A percentile compares a stretch with the other conserved stretches of the same genome.
These are phyloP conservation scores for Euglossa dilemma DNA, from an alignment of 1,140 invertebrate species.

Conservation along the genomic window DNA sequence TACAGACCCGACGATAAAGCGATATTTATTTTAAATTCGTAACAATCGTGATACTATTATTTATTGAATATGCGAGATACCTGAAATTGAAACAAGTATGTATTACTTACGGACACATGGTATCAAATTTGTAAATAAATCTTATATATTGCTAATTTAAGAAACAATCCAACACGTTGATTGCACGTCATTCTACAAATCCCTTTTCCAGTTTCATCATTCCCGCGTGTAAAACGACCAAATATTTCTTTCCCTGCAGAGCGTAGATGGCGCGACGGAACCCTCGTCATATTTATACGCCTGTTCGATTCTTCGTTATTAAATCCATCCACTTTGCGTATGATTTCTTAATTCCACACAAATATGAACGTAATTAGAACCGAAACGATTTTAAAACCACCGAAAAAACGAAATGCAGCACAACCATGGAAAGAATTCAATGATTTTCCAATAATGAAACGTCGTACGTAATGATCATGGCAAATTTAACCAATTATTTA, in stretches of 20 bases:
- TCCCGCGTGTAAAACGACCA: not conserved
- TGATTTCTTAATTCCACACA: not conserved
- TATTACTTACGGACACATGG: constrained; percentile 47
- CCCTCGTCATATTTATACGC: not conserved
- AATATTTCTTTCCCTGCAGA: not conserved
- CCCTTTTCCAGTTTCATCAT: not conserved
- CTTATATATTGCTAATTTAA: constrained; percentile 60
- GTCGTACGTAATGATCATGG: not conserved
- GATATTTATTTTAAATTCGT: constrained; percentile 73
- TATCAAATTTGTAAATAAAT: constrained; percentile 74
- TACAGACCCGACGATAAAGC: constrained; percentile 49
- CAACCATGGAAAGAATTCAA: not conserved
- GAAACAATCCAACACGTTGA: not conserved
- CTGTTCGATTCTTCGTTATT: not conserved
- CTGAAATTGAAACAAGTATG: constrained; percentile 43
- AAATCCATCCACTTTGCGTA: too few relatives aligned
- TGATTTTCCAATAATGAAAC: not conserved
- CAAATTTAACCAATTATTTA: not conserved
- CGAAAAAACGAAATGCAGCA: not conserved
- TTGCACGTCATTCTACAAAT: not conserved
- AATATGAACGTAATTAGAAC: constrained; percentile 35
- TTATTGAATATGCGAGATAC: constrained; percentile 68
- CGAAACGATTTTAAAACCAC: not conserved
- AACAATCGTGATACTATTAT: constrained; percentile 74
- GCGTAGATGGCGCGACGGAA: not conserved